phyloP scores from a whole-genome alignment of 2,113 vertebrate genomes.

The Rynchops niger region DNA sequence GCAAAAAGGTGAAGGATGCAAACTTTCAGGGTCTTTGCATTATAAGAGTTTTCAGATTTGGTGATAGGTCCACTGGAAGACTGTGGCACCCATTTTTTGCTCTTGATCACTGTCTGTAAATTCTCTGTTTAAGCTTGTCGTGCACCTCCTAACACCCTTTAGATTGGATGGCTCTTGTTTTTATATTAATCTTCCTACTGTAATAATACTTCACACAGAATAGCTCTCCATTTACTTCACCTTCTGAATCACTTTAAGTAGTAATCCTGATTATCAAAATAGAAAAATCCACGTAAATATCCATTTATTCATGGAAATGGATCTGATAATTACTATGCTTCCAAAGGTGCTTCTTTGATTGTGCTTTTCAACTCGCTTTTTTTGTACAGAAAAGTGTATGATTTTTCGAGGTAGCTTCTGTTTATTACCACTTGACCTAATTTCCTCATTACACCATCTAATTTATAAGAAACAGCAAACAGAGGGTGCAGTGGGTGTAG shows the following conservation, averaged over 20 bases:
- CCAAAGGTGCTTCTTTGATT: background rate
- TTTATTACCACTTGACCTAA: background rate
- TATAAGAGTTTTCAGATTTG: background rate
- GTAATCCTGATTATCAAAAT: background rate
- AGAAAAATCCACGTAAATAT: background rate
- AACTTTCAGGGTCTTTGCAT: background rate
- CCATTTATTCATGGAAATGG: background rate
- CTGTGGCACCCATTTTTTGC: background rate
- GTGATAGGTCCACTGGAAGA: background rate
- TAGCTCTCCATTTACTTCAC: background rate
- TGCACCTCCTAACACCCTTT: background rate
- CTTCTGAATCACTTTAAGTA: background rate
- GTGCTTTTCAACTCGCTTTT: background rate
- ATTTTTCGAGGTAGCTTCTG: background rate
- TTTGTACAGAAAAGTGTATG: background rate
- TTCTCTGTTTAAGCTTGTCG: background rate
- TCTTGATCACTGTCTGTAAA: background rate
- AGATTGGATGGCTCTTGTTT: background rate
- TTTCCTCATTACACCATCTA: background rate
- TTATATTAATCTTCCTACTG: background rate
- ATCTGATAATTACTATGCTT: background rate
- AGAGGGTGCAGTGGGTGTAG: background rate
- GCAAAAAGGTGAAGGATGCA: background rate
- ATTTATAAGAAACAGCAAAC: background rate
- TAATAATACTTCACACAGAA: background rate